phyloP scores from a whole-genome alignment of 1,140 invertebrate genomes.

The Bombyx mandarina region DNA sequence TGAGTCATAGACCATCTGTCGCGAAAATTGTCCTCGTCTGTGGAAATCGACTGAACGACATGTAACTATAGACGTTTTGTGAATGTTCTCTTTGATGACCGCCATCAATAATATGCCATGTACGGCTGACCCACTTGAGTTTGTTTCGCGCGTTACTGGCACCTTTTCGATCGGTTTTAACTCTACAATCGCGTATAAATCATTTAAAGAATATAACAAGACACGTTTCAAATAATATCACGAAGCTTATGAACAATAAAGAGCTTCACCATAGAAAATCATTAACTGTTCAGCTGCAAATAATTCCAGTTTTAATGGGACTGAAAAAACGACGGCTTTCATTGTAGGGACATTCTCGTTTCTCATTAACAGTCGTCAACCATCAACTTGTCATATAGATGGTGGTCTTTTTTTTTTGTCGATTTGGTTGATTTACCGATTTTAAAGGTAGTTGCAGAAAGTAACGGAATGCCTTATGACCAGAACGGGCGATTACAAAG shows the following conservation, averaged over 20 bases:
- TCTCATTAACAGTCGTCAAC: slow-evolving; percentile 4
- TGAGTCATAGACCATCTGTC: slow-evolving; percentile 62
- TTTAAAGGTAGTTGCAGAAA: slow-evolving; percentile 63
- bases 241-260: no score
- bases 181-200: no score
- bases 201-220: no score
- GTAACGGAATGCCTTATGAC: slow-evolving; percentile 50
- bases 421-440: slow-evolving; percentile 47
- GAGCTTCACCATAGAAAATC: no score
- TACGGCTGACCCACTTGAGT: slow-evolving; percentile 27
- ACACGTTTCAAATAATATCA: no score
- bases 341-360: no score
- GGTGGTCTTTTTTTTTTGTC: slow-evolving; percentile 24
- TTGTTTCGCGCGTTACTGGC: slow-evolving; percentile 39
- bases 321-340: no score
- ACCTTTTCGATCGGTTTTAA: slow-evolving; percentile 10
- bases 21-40: slow-evolving; percentile 57
- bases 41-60: slow-evolving; percentile 48
- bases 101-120: slow-evolving; percentile 36
- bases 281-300: no score
- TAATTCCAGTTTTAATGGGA: no score
- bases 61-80: slow-evolving; percentile 32
- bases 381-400: slow-evolving; percentile 19
- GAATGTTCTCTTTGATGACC: slow-evolving; percentile 29
- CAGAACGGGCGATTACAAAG: slow-evolving; percentile 62